Evolutionary conservation across 2,888 invertebrate species (phyloP).

Genomic region (Sphaerophoria rueppellii): DNA sequence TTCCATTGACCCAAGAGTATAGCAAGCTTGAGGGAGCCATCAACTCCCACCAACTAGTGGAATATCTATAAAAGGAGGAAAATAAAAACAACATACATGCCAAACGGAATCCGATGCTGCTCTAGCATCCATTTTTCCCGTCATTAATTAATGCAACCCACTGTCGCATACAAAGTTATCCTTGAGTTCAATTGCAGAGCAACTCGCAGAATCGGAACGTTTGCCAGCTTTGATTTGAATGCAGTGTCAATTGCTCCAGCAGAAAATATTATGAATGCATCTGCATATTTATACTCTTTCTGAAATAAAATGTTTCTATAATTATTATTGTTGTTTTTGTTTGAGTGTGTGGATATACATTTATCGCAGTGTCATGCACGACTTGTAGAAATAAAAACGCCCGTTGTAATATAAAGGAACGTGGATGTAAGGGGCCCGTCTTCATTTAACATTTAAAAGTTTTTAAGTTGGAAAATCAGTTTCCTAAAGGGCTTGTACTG

Average conservation of each 20-base stretch:
- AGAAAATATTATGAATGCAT: constrained; percentile 68
- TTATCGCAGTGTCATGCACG: background rate
- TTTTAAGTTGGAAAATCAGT: background rate
- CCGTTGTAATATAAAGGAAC: background rate
- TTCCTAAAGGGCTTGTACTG: background rate
- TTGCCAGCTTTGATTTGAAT: constrained; percentile 59
- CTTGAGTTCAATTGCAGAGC: constrained; percentile 68
- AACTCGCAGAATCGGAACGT: constrained; percentile 51
- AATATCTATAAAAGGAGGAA: constrained; percentile 6
- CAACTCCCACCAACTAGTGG: constrained; percentile 16
- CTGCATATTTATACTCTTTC: constrained; percentile 53
- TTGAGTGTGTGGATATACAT: background rate
- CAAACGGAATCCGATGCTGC: constrained; percentile 36
- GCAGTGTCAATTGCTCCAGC: constrained; percentile 69
- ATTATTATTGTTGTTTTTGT: constrained; percentile 3
- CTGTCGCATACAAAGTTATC: constrained; percentile 67
- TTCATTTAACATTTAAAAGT: too few species aligned
- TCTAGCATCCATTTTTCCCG: constrained; percentile 63
- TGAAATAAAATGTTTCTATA: constrained; percentile 36
- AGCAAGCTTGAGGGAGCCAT: background rate
- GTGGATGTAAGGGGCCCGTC: background rate
- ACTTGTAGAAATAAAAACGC: background rate
- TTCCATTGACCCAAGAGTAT: background rate
- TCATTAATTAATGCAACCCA: constrained; percentile 71
- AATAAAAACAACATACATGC: constrained; percentile 28